Conservation (phyloP, 1,140 invertebrate genomes). For the Odontomachus brunneus region DNA sequence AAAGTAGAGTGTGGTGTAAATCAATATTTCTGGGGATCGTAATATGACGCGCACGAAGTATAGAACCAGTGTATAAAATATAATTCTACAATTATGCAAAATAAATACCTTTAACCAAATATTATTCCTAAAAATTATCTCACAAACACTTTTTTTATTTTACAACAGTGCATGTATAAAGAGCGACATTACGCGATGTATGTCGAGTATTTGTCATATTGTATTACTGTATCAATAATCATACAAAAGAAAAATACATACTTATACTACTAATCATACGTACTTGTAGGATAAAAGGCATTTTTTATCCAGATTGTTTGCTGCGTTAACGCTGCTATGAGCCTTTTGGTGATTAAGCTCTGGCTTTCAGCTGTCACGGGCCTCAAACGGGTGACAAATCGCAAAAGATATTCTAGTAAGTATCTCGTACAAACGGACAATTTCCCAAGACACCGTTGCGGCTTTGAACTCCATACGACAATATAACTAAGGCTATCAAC, state of each 20-base stretch:
- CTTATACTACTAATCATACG: too few relatives aligned
- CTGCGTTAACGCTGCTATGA: slow-evolving; percentile 89
- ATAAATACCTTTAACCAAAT: slow-evolving; percentile 36
- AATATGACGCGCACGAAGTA: slow-evolving; percentile 30
- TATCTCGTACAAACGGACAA: slow-evolving; percentile 88
- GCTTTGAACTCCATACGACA: slow-evolving; percentile 87
- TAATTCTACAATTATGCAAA: background rate
- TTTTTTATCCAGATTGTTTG: slow-evolving; percentile 87
- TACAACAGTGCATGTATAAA: too few relatives aligned
- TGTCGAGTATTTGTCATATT: background rate
- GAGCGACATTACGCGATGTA: background rate
- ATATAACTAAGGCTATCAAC: slow-evolving; percentile 89
- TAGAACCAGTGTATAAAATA: background rate
- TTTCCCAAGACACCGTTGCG: slow-evolving; percentile 88
- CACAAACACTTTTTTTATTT: too few relatives aligned
- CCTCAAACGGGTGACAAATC: slow-evolving; percentile 89
- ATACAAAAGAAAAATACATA: slow-evolving; percentile 66
- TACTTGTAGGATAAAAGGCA: slow-evolving; percentile 86
- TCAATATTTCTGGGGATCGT: slow-evolving; percentile 66
- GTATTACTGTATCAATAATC: background rate
- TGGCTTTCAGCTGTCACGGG: slow-evolving; percentile 87
- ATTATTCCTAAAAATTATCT: background rate
- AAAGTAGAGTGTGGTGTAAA: slow-evolving; percentile 24
- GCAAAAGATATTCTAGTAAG: slow-evolving; percentile 90
- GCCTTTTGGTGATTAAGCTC: slow-evolving; percentile 87